These are phyloP conservation scores for Ceratothoa steindachneri DNA, from an alignment of 2,888 invertebrate species.

Conservation along the genomic window DNA sequence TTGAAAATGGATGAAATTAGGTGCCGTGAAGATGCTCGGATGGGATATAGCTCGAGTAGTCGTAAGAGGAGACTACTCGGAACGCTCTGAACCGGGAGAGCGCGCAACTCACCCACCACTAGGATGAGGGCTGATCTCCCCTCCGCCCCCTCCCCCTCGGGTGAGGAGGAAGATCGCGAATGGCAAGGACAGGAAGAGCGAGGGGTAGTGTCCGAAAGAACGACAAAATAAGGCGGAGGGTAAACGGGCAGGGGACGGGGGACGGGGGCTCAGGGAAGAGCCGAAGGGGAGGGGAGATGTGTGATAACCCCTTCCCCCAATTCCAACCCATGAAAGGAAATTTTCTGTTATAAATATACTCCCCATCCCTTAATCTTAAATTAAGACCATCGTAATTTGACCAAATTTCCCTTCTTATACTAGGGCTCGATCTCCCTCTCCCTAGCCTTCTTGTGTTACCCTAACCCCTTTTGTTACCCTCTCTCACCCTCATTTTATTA, in stretches of 20 bases:
- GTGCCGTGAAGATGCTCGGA: not conserved
- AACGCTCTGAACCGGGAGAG: not conserved
- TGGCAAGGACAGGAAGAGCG: constrained; percentile 4
- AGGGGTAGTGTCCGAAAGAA: not conserved
- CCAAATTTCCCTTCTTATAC: too few species aligned
- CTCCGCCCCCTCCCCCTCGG: too few species aligned
- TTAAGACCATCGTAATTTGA: too few species aligned
- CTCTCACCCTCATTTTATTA: constrained; percentile 14
- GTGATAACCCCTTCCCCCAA: too few species aligned
- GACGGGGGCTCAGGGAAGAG: not conserved
- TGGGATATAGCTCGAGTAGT: too few species aligned
- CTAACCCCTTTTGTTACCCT: not conserved
- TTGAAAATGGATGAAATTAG: constrained; percentile 1
- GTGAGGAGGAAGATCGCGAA: not conserved
- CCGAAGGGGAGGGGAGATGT: not conserved
- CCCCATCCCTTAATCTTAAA: too few species aligned
- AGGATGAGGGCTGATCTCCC: too few species aligned
- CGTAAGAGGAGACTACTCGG: too few species aligned
- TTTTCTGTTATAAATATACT: too few species aligned
- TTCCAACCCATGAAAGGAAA: too few species aligned
- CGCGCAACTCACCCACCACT: too few species aligned
- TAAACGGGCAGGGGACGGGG: not conserved
- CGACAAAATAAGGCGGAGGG: not conserved
- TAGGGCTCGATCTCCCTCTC: constrained; percentile 4
- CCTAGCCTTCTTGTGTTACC: not conserved